Evolutionary conservation across 1,140 invertebrate genomes (phyloP).

Genomic region (Drosophila mojavensis): DNA sequence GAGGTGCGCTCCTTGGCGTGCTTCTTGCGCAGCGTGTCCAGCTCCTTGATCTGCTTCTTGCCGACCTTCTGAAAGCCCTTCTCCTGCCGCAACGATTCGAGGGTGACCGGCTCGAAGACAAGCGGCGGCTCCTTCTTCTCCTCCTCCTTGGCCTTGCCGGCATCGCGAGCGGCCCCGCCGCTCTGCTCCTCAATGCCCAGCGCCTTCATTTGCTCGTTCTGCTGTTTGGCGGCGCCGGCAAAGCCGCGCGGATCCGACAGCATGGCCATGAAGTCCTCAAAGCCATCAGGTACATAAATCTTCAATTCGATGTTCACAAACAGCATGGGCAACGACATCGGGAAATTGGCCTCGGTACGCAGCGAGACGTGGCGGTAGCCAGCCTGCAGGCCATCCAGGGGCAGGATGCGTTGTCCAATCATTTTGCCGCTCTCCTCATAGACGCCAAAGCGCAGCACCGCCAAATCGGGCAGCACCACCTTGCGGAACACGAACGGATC

Average conservation of each 20-base stretch:
- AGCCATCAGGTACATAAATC: conserved; percentile 99
- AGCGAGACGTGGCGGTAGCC: conserved; percentile 99
- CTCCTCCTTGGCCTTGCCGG: conserved; percentile 87
- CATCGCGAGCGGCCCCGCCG: conserved; percentile 84
- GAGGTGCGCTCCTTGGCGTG: conserved; percentile 96
- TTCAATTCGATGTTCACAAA: conserved; percentile 99
- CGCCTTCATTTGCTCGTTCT: conserved; percentile 95
- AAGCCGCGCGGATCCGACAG: conserved; percentile 97
- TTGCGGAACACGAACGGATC: conserved; percentile 99
- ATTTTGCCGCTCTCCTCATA: conserved; percentile 99
- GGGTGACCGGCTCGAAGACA: conserved; percentile 96
- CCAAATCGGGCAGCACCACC: conserved; percentile 98
- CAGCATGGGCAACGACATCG: conserved; percentile 98
- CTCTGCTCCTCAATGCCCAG: conserved; percentile 95
- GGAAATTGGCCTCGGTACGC: conserved; percentile 99
- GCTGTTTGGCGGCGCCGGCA: conserved; percentile 93
- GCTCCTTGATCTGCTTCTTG: conserved; percentile 98
- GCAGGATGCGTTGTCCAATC: conserved; percentile 98
- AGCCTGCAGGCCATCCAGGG: conserved; percentile 98
- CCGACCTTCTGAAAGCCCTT: conserved; percentile 97
- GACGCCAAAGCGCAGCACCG: conserved; percentile 98
- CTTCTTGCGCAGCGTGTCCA: conserved; percentile 95
- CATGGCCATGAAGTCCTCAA: conserved; percentile 99
- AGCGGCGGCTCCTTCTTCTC: conserved; percentile 89
- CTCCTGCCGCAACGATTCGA: conserved; percentile 94